Base-by-base conservation (phyloP, 2,113 vertebrate species). In the Empidonax traillii region DNA sequence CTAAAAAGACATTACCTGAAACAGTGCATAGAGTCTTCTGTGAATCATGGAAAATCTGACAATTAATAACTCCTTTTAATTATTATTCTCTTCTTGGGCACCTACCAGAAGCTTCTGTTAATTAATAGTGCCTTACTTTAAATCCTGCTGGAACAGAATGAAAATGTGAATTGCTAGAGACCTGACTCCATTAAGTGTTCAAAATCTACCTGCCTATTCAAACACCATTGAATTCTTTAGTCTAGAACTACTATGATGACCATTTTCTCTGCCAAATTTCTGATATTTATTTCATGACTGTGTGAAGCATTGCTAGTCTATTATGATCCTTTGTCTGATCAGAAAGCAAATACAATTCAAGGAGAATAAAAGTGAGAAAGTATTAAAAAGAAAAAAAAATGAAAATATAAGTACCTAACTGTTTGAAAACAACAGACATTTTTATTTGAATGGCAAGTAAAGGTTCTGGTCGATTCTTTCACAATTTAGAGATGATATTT, bases 401-500 rank as follows among this genome's bases (percentile, higher is more conserved):
- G 58, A 87, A 82, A 85, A 87, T 28, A 14, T n/a, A 89, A 46
- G 49, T 24, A 81, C 22, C 43, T 55, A 79, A 53, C 56, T 27
- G 39, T 84, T 84, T 71, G 73, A 89, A 96, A 97, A 91, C 77
- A 96, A 71, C 56, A 91, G 87, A 79, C 87, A 74, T 4, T 83
- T 96, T 93, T 61, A 49, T 75, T 17, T 87, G 44, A 90, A 67
- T 47, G 21, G 5, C n/a, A 66, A 87, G n/a, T 37, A 55, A 87
- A 85, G 13, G 28, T 89, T 87, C 69, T 69, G 23, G 7, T 82
- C 3, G 6, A 28, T 76, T 89, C 61, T 81, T 86, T 84, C 49
- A 81, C 41, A 30, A 76, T 65, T 62, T 89, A 49, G 31, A 93
- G 53, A 76, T 30, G 8, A 30, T 62, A 86, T 58, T 30, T 93